Conservation (phyloP, 2,888 invertebrate species). For the Aleiodes testaceus region DNA sequence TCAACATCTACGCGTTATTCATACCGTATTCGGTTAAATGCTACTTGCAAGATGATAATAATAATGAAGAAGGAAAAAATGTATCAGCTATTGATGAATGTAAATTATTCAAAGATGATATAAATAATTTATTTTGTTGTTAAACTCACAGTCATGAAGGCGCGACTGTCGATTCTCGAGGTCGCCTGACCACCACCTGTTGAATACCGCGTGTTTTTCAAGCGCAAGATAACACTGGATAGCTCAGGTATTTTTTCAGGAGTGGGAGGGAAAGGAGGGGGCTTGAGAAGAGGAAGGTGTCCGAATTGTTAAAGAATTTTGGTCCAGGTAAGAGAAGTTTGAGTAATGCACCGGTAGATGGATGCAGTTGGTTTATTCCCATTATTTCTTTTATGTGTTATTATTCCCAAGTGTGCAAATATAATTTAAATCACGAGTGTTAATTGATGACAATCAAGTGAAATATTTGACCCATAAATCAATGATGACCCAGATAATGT, state of each 20-base stretch:
- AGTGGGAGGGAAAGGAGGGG: not conserved
- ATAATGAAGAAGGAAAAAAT: not conserved
- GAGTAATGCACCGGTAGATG: not conserved
- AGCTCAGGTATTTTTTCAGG: slow-evolving; percentile 8
- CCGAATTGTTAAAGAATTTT: slow-evolving; percentile 4
- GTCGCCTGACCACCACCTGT: slow-evolving; percentile 35
- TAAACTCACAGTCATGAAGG: slow-evolving; percentile 32
- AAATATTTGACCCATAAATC: too few species aligned
- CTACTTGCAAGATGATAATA: not conserved
- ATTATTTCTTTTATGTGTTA: not conserved
- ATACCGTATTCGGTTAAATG: slow-evolving; percentile 28
- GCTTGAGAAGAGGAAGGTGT: not conserved
- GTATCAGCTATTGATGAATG: slow-evolving; percentile 16
- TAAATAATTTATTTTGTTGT: slow-evolving; percentile 20
- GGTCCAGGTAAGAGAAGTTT: not conserved
- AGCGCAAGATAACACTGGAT: slow-evolving; percentile 24
- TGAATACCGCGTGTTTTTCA: slow-evolving; percentile 26
- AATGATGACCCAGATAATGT: too few species aligned
- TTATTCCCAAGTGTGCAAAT: too few species aligned
- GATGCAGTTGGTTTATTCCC: not conserved
- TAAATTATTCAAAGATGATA: not conserved
- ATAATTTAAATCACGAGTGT: too few species aligned
- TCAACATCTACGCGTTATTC: slow-evolving; percentile 31
- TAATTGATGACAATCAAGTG: too few species aligned
- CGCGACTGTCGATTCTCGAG: slow-evolving; percentile 23